Base-by-base conservation (phyloP, 1,140 invertebrate species). In the Drosophila nebulosa region DNA sequence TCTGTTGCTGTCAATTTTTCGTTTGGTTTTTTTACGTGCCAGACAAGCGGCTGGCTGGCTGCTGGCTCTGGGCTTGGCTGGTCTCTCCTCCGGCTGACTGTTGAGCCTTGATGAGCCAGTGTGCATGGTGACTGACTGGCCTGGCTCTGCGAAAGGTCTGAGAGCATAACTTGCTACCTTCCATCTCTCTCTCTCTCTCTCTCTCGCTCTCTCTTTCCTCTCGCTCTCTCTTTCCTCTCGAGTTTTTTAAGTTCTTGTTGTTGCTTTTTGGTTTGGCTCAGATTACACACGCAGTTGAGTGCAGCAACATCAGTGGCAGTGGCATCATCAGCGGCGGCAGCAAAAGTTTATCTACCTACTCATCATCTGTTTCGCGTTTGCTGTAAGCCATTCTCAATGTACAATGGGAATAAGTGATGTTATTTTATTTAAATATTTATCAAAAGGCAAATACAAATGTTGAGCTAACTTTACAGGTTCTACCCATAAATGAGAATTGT, bases 1-100 rank as follows among this genome's bases (percentile, higher is more conserved):
- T 83, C 78, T 86, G 83, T 86, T 86, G 83, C 74, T 76, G 74
- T 76, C 73, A 76, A 75, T 76, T 75, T 69, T 53, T 60, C 65
- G 64, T 73, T 73, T 88, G 75, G 62, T 67, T 78, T 60, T 69
- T 69, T 67, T 74, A 75, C 68, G 64, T 79, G 79, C 63, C 79
- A 83, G 76, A 85, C 77, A 55, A 59, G 63, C 81, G 63, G 70
- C 64, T 65, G 63, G 70, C 64, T 65, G 56, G 66, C 64, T 65
- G 55, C 27, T 30, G 7, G 56, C 63, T 10, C 4, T n/a, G 30
- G 30, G 30, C 30, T 32, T 32, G 27, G 27, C 27, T 24, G 24
- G 24, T 4, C 24, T 24, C 24, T 24, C 24, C 24, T 24, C n/a
- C n/a, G 24, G 65, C 67, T 74, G 55, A 39, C 65, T 50, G 73